Conservation (phyloP, 2,113 vertebrate species). For the Spilogale gracilis region DNA sequence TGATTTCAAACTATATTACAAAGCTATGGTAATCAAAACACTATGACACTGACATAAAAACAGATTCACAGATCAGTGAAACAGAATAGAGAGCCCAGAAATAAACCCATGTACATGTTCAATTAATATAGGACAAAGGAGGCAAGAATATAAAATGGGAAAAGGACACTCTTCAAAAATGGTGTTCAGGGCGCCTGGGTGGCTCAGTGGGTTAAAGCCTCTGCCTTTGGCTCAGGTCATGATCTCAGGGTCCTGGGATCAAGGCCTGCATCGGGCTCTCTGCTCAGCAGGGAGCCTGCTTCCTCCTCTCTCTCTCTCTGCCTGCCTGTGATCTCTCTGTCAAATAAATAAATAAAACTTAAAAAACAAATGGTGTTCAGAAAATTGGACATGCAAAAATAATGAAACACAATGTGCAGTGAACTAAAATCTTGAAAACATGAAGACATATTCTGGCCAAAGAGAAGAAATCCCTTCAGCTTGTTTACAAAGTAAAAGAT, state of each 20-base stretch:
- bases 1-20: not conserved
- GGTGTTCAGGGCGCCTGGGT: not conserved
- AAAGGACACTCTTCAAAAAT: not conserved
- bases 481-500: conserved; percentile 80
- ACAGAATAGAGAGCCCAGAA: not conserved
- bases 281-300: no score
- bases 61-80: not conserved
- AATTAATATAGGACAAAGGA: not conserved
- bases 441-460: conserved; percentile 1
- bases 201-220: no score
- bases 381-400: not conserved
- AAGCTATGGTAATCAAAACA: not conserved
- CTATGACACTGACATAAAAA: not conserved
- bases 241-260: no score
- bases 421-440: conserved; percentile 70
- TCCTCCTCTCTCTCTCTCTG: no score
- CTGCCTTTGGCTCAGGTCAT: no score
- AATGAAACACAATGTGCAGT: conserved; percentile 14
- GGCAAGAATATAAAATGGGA: not conserved
- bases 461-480: conserved; percentile 54
- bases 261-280: no score
- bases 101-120: not conserved
- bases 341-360: no score
- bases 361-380: not conserved
- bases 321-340: no score